Base-by-base conservation (phyloP, 2,113 vertebrate genomes). In the Saimiri boliviensis region DNA sequence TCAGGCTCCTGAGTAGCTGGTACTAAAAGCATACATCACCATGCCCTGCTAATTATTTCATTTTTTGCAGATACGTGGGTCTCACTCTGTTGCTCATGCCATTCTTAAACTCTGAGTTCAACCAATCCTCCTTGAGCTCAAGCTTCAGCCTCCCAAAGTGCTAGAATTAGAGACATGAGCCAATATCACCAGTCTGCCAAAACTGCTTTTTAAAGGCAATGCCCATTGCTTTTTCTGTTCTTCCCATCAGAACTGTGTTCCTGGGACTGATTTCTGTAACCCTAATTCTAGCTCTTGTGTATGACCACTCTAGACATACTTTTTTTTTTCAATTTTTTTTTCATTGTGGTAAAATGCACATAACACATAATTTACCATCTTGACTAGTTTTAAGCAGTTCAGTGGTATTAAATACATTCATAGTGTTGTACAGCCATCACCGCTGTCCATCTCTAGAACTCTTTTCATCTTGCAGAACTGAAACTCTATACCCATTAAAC, bases 221-320 rank as follows among this genome's bases (percentile, higher is more conserved):
- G 6, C 5, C 17, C 20, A 35, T 70, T 68, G 14, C 25, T 40
- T 82, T 94, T 88, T 90, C n/a, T 90, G 3, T 42, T 70, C 14
- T 35, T 83, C 8, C 66, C 37, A 81, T 86, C 27, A 56, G 40
- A 87, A 56, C 63, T 89, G 5, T 45, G n/a, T 89, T 94, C 87
- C 82, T 79, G 32, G 85, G 27, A 66, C n/a, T 92, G 54, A 47
- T 27, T 83, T 80, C 89, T 96, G 21, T 73, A 86, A 83, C 66
- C 40, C 32, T 73, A 21, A 71, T 54, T 90, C 37, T 63, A 81
- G 0, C 13, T 95, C 42, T 95, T 49, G 8, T 52, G 16, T 3
- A 8, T 88, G 68, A 89, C 42, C 35, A 17, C 73, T 54, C 35
- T 37, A 79, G 30, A 45, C 19, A 63, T 19, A 49, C 2, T 25